phyloP scores from a whole-genome alignment of 2,113 vertebrate genomes.

The Tichodroma muraria region DNA sequence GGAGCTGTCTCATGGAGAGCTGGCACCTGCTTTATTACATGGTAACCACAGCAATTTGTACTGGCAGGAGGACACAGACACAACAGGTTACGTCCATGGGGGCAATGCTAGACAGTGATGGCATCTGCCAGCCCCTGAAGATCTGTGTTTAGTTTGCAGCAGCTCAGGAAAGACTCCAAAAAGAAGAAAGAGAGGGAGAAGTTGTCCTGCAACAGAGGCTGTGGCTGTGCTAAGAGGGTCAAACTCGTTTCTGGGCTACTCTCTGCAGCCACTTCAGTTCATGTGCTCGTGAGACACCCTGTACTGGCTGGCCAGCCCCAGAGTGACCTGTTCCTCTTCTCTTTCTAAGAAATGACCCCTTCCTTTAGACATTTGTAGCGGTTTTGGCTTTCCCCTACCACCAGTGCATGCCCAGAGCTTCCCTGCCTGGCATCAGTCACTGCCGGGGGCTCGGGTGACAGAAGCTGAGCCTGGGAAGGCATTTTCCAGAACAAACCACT shows the following conservation, averaged over 20 bases:
- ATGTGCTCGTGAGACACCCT: neutral
- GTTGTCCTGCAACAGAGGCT: neutral
- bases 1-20: accelerated
- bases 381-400: neutral
- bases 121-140: neutral
- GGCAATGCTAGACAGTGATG: neutral
- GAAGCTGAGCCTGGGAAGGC: neutral
- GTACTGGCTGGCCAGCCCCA: neutral
- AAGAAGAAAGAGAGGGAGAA: neutral
- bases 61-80: neutral
- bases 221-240: neutral
- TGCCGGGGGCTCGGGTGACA: neutral
- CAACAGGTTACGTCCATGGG: neutral
- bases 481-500: neutral
- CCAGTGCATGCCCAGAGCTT: neutral
- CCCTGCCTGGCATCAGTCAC: neutral
- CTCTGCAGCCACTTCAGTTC: neutral
- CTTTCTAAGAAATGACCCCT: neutral
- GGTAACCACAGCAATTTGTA: neutral
- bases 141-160: neutral
- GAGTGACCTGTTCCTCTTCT: neutral
- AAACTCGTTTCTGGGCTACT: neutral
- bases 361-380: neutral
- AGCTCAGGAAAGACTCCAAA: neutral
- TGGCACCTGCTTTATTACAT: neutral